A percentile compares a stretch with the other conserved stretches of the same genome.
Conservation (phyloP, 2,797 vertebrate species). For the Microhierax caerulescens region DNA sequence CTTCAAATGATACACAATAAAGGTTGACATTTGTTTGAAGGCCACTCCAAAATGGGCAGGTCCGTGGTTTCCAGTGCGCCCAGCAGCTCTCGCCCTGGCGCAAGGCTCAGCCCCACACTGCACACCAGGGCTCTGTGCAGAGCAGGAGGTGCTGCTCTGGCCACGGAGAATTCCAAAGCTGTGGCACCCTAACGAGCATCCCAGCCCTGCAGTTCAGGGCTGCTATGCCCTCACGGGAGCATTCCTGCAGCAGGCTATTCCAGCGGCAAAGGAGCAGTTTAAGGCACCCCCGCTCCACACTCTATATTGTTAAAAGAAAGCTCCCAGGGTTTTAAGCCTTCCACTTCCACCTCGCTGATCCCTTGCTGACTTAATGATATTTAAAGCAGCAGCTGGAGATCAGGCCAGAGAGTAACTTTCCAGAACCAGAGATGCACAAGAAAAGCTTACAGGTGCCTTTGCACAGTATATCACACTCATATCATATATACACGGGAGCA, state of each 20-base stretch:
- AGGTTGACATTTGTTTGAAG: neutral
- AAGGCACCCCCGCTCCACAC: neutral
- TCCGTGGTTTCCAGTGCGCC: neutral
- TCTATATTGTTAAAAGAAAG: neutral
- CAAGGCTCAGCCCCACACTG: neutral
- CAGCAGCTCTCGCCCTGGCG: neutral
- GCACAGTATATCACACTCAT: neutral
- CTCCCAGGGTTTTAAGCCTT: neutral
- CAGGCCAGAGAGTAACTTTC: neutral
- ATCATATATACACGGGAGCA: neutral
- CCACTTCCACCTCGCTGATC: neutral
- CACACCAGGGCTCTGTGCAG: accelerated
- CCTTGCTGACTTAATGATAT: neutral
- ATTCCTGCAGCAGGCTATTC: neutral
- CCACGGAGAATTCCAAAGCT: neutral
- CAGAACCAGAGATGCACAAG: neutral
- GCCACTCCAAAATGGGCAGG: constrained; percentile 1
- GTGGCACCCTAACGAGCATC: neutral
- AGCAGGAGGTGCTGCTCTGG: neutral
- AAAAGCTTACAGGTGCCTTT: neutral
- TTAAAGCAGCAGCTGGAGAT: neutral
- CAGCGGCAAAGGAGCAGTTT: neutral
- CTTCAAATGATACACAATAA: constrained; percentile 16
- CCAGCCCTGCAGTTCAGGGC: neutral
- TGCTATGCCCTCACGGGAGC: neutral